A percentile compares a stretch with the other conserved stretches of the same genome.
phyloP scores from a whole-genome alignment of 2,797 vertebrate genomes.

The Delichon dasypus region DNA sequence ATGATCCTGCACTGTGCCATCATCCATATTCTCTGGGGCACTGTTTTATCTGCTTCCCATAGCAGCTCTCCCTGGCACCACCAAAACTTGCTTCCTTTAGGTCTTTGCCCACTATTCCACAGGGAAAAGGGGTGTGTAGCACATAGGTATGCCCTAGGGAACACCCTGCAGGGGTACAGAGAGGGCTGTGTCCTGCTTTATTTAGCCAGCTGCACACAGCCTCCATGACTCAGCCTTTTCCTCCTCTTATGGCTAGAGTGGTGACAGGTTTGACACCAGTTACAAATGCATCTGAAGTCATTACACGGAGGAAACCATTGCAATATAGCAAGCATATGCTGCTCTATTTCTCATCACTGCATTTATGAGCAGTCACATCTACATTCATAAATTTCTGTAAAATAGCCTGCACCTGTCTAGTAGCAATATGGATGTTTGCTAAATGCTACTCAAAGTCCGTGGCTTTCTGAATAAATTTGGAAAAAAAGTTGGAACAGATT shows the following conservation, averaged over 20 bases:
- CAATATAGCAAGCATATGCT: not conserved
- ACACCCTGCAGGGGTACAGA: not conserved
- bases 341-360: not conserved
- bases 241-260: not conserved
- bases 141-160: too few relatives aligned
- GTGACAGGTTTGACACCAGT: not conserved
- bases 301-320: not conserved
- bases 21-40: not conserved
- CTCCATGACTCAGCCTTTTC: not conserved
- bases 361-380: not conserved
- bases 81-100: not conserved
- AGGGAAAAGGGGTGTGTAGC: not conserved
- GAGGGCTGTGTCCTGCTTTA: not conserved
- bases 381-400: not conserved
- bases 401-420: not conserved
- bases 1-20: rapidly evolving
- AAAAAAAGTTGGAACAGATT: not conserved
- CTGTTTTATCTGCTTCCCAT: rapidly evolving
- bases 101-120: not conserved
- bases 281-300: not conserved
- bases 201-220: not conserved
- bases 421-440: not conserved
- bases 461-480: not conserved
- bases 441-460: not conserved
- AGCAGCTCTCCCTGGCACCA: not conserved